phyloP scores from a whole-genome alignment of 1,140 invertebrate species.

The Drosophila persimilis region DNA sequence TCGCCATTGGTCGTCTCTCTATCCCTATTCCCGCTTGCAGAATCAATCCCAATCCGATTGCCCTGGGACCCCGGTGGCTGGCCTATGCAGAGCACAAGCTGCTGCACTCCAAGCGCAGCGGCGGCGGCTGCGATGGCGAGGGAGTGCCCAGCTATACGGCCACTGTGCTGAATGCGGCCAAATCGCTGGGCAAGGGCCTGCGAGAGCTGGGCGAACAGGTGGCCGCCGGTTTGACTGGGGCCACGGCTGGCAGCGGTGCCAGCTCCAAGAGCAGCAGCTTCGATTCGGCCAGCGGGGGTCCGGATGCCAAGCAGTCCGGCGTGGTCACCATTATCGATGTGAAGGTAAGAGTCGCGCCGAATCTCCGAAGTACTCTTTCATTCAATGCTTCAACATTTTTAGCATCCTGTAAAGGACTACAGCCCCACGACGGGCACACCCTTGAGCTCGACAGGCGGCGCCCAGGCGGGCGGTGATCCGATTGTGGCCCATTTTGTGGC shows the following conservation, averaged over 20 bases:
- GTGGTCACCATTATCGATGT: slow-evolving; percentile 95
- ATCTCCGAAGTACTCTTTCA: too few relatives aligned
- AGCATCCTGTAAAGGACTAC: slow-evolving; percentile 80
- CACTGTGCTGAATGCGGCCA: slow-evolving; percentile 96
- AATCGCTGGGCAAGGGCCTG: slow-evolving; percentile 93
- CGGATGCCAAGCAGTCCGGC: slow-evolving; percentile 89
- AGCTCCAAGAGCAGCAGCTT: slow-evolving; percentile 83
- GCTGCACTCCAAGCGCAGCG: slow-evolving; percentile 91
- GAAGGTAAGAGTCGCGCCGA: slow-evolving; percentile 84
- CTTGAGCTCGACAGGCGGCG: slow-evolving; percentile 30
- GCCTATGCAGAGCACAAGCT: slow-evolving; percentile 94
- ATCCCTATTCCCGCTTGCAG: slow-evolving; percentile 84
- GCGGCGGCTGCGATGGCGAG: slow-evolving; percentile 91
- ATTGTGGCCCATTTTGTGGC: slow-evolving; percentile 97
- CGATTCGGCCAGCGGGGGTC: slow-evolving; percentile 77
- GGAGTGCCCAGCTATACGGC: slow-evolving; percentile 96
- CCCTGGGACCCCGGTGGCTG: slow-evolving; percentile 92
- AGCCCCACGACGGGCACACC: slow-evolving; percentile 79
- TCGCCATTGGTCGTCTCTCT: neutral
- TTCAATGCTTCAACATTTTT: neutral
- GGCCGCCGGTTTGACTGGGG: slow-evolving; percentile 91
- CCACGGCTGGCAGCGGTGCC: slow-evolving; percentile 76
- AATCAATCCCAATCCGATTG: slow-evolving; percentile 93
- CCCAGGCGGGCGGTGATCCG: slow-evolving; percentile 85
- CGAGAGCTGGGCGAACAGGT: slow-evolving; percentile 96